Evolutionary conservation across 2,888 invertebrate species (phyloP), one percentile per base, ranked within the genome.

Genomic region (Archips xylosteana): DNA sequence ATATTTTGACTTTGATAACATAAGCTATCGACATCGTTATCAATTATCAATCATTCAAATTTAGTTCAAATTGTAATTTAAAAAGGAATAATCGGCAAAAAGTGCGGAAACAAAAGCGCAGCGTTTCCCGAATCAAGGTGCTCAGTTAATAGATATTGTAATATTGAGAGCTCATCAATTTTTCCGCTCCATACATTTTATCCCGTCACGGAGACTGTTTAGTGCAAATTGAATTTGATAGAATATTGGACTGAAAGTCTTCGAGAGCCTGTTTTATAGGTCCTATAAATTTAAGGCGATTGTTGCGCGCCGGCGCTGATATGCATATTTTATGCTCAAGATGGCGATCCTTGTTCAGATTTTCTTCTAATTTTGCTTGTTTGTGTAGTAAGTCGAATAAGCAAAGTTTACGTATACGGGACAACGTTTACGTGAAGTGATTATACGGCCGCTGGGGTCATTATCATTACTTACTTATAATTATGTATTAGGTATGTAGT

Each of bases 211-310:
- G 71, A 76, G 76, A 79, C 78, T 79, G 78, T 83, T 85, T 82
- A 86, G 83, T 85, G 86, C 82, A 86, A 85, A 86, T 86, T 86
- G 86, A 82, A 77, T 81, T 76, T 70, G 80, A 76, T 78, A 77
- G 78, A 78, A 80, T 75, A 77, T 74, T 77, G 71, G 54, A 72
- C 70, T 57, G 64, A 34, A 45, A 71, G n/a, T 71, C 71, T 61
- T 61, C 13, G 68, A 61, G 51, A 65, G 39, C 45, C 68, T 61
- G 68, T 72, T 75, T 75, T 75, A 75, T 69, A 60, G 75, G 61
- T 42, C 47, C 65, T 65, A 72, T 75, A 72, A 75, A 71, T 72
- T 75, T 72, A 60, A 74, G 45, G 60, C 60, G 69, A 59, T 65
- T 74, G 65, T 74, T 65, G 64, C 59, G 54, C 57, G 47, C 36